These are phyloP conservation scores for Chymomyza costata DNA, from an alignment of 1,140 invertebrate genomes.

Conservation along the genomic window DNA sequence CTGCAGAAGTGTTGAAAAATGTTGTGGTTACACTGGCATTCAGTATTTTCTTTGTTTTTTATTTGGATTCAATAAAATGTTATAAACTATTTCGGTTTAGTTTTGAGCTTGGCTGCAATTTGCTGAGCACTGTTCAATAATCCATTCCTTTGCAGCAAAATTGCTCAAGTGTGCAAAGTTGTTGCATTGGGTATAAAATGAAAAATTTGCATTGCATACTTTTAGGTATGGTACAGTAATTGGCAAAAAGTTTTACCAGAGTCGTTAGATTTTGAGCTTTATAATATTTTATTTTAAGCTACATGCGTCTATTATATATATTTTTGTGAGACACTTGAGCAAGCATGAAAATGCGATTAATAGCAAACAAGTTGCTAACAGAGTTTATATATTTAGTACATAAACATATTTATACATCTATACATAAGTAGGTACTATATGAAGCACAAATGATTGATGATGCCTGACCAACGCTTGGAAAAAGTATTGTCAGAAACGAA, in stretches of 20 bases:
- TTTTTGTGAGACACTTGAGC: conserved; percentile 5
- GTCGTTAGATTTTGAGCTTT: conserved; percentile 8
- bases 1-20: conserved; percentile 6
- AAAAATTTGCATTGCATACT: conserved; percentile 33
- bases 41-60: no score
- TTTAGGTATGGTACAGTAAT: conserved; percentile 36
- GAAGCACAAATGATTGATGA: conserved; percentile 38
- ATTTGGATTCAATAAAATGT: conserved; percentile 25
- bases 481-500: conserved; percentile 33
- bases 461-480: conserved; percentile 28
- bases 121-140: conserved; percentile 23
- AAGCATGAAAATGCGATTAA: conserved; percentile 21
- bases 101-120: conserved; percentile 1
- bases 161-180: conserved; percentile 54
- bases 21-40: conserved; percentile 36
- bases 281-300: conserved; percentile 13
- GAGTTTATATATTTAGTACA: no score
- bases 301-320: no score
- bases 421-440: no score
- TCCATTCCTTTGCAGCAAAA: conserved; percentile 35
- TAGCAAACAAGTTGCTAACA: conserved; percentile 1
- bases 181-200: conserved; percentile 41
- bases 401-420: no score
- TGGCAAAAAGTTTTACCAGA: conserved; percentile 32
- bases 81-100: conserved; percentile 43